phyloP scores from a whole-genome alignment of 2,888 invertebrate genomes.

The Macrophya alboannulata region DNA sequence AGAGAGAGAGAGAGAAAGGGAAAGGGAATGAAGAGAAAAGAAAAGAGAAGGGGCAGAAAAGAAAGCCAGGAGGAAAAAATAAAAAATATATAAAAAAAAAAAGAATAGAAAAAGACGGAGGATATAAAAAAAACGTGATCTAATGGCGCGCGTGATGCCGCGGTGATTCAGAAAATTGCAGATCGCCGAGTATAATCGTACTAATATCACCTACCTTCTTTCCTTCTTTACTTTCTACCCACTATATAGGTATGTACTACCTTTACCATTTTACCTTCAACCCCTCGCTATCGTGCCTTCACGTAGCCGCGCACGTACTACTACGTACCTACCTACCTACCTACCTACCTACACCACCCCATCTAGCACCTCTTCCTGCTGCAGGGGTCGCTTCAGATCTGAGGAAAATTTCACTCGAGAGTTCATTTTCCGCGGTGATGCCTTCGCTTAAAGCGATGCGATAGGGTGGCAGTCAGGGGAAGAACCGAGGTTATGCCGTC shows the following conservation, averaged over 20 bases:
- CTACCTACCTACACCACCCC: constrained; percentile 38
- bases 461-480: constrained; percentile 57
- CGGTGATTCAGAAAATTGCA: constrained; percentile 74
- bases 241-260: neutral
- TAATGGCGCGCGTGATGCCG: constrained; percentile 68
- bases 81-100: neutral
- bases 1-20: neutral
- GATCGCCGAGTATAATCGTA: constrained; percentile 72
- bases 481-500: constrained; percentile 43
- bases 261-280: constrained; percentile 25
- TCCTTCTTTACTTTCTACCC: constrained; percentile 57
- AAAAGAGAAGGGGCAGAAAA: constrained; percentile 59
- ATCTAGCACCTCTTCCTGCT: constrained; percentile 46
- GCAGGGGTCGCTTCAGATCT: constrained; percentile 62
- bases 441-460: constrained; percentile 71
- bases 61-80: constrained; percentile 59
- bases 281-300: constrained; percentile 53
- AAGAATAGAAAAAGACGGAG: constrained; percentile 24
- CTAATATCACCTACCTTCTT: constrained; percentile 70
- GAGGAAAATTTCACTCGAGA: constrained; percentile 71
- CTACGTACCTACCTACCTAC: neutral
- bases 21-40: constrained; percentile 43
- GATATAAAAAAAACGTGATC: constrained; percentile 61
- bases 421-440: constrained; percentile 75
- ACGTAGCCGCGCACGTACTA: constrained; percentile 44